Base-by-base conservation (phyloP, 35 echinoderm and acorn worm genomes). In the Strongylocentrotus purpuratus region DNA sequence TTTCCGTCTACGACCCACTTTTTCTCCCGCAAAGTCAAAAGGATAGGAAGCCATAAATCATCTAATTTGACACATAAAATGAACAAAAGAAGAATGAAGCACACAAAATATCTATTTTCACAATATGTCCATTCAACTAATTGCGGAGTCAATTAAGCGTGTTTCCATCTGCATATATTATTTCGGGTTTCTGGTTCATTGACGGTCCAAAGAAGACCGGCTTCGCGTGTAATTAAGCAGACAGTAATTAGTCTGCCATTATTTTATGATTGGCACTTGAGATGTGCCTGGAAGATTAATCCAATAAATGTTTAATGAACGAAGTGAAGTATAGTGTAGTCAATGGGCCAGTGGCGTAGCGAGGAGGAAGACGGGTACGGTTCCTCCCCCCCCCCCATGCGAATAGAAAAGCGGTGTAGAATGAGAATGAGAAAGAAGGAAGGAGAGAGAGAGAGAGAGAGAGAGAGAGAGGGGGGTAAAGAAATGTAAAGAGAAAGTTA, bases 31-130 rank as follows among this genome's bases (percentile, higher is more conserved):
- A 78, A 78, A 78, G 6, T 78, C 65, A 25, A 22, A 7, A 28
- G 20, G 65, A 41, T 41, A 78, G 65, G 65, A 78, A 78, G 65
- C 65, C 65, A 78, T 78, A 78, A 0, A 78, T 78, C 65, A 78
- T 25, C 65, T 7, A 8, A n/a, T 22, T 78, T 78, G 65, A 78
- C 65, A 78, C 20, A 7, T 25, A 20, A 2, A n/a, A 78, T 28
- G 28, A 78, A 78, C 65, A n/a, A 78, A 78, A 78, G 65, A 78
- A 22, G 20, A 78, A 78, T 28, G 20, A 78, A 78, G 20, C 65
- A 78, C 4, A 78, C 65, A 78, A 78, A 78, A 78, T 78, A 78
- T 78, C 65, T 78, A 78, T 78, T 78, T 78, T 78, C 65, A 78
- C n/a, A 78, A 78, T 18, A 78, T 78, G 28, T 78, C 20, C 22